phyloP scores from a whole-genome alignment of 1,140 invertebrate genomes.

The Eufriesea mexicana region DNA sequence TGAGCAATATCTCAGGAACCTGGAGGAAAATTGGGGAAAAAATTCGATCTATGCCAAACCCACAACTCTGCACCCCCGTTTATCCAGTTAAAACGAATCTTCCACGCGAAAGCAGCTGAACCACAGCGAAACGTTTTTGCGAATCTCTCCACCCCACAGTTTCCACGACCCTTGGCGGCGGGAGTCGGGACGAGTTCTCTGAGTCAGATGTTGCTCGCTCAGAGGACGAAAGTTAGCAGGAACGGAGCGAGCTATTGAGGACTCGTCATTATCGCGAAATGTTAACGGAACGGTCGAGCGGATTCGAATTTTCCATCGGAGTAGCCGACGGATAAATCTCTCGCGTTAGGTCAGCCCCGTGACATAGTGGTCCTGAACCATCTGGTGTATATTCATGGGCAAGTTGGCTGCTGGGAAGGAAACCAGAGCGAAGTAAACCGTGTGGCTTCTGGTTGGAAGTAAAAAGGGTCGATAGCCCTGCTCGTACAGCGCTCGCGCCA shows the following conservation, averaged over 20 bases:
- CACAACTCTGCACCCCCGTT: no score
- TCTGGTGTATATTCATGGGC: constrained; percentile 12
- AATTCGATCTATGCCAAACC: no score
- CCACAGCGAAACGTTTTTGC: not conserved
- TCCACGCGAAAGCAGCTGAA: not conserved
- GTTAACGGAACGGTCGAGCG: not conserved
- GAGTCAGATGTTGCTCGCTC: not conserved
- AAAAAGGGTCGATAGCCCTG: constrained; percentile 76
- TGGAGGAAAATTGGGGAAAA: no score
- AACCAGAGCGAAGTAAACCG: constrained; percentile 58
- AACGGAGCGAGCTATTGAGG: not conserved
- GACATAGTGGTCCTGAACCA: not conserved
- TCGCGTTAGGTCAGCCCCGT: constrained; percentile 5
- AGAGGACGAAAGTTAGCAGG: not conserved
- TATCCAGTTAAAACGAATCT: not conserved
- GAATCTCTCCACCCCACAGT: not conserved
- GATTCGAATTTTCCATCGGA: constrained; percentile 1
- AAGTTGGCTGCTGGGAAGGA: constrained; percentile 5
- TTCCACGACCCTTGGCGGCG: not conserved
- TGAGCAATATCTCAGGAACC: no score
- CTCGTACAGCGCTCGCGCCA: constrained; percentile 72
- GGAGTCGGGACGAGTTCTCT: not conserved
- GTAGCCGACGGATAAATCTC: not conserved
- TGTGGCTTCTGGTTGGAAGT: constrained; percentile 63
- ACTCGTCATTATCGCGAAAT: not conserved